Percentiles rank a stretch among this genome's conserved stretches.
phyloP scores from a whole-genome alignment of 2,113 vertebrate species.

The Campylomormyrus numenius region DNA sequence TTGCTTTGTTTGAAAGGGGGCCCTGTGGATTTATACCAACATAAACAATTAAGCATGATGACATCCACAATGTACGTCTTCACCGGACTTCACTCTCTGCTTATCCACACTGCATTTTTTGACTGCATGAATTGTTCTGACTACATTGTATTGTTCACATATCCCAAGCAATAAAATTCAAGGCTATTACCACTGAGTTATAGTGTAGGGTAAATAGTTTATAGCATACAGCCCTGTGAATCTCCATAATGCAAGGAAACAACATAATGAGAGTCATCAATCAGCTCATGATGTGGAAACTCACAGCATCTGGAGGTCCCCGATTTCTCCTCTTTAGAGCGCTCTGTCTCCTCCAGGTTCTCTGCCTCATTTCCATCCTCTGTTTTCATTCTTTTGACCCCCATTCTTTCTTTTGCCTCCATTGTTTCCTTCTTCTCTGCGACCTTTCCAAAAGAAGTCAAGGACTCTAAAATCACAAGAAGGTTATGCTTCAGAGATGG shows the following conservation, averaged over 20 bases:
- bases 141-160: not conserved
- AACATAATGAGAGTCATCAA: not conserved
- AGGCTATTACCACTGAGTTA: not conserved
- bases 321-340: slow-evolving; percentile 23
- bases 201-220: not conserved
- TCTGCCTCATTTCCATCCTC: slow-evolving; percentile 19
- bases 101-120: not conserved
- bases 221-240: not conserved
- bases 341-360: slow-evolving; percentile 23
- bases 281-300: not conserved
- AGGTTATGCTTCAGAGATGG: not conserved
- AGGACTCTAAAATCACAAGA: slow-evolving; percentile 38
- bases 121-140: not conserved
- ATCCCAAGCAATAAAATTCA: not conserved
- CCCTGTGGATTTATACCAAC: slow-evolving; percentile 42
- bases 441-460: slow-evolving; percentile 8
- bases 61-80: not conserved
- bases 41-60: not conserved
- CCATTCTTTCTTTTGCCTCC: not conserved
- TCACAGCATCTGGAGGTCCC: slow-evolving; percentile 30
- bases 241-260: not conserved
- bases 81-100: not conserved
- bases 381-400: not conserved
- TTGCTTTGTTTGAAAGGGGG: slow-evolving; percentile 43
- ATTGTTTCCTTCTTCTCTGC: slow-evolving; percentile 3